Conservation (phyloP, 2,888 invertebrate genomes). For the Lasiommata megera region DNA sequence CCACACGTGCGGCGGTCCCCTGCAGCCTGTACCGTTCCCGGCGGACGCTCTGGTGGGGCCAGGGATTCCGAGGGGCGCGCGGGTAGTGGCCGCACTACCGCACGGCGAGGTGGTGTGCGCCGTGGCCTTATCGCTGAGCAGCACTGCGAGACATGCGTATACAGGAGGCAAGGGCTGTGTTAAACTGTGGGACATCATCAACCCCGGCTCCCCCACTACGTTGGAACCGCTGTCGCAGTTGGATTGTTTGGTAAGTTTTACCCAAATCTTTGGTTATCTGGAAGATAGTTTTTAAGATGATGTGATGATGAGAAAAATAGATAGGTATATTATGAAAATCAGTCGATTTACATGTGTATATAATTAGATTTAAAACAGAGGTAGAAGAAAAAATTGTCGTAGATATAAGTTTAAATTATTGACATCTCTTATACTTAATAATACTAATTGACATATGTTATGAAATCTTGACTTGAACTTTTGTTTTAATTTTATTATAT, state of each 20-base stretch:
- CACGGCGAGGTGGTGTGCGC: conserved; percentile 99
- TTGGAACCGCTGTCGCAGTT: conserved; percentile 94
- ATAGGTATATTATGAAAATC: too few species aligned
- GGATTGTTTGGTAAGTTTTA: conserved; percentile 88
- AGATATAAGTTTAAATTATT: too few species aligned
- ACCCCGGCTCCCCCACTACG: conserved; percentile 90
- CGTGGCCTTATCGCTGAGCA: conserved; percentile 90
- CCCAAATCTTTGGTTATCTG: too few species aligned
- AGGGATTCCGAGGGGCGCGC: conserved; percentile 95
- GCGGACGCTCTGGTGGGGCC: conserved; percentile 95
- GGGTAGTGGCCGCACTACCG: conserved; percentile 93
- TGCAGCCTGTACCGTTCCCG: conserved; percentile 96
- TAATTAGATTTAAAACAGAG: too few species aligned
- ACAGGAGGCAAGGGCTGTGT: conserved; percentile 99
- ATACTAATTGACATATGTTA: too few species aligned
- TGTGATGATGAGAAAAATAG: too few species aligned
- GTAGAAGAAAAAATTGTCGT: too few species aligned
- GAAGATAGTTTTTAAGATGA: too few species aligned
- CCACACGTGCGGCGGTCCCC: conserved; percentile 94
- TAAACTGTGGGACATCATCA: conserved; percentile 97
- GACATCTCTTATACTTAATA: too few species aligned
- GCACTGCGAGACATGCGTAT: conserved; percentile 94
- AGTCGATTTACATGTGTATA: too few species aligned
- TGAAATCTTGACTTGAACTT: too few species aligned
- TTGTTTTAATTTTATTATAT: too few species aligned